These are phyloP conservation scores for Anneissia japonica DNA, from an alignment of 35 echinoderm and acorn worm genomes.

Conservation along the genomic window DNA sequence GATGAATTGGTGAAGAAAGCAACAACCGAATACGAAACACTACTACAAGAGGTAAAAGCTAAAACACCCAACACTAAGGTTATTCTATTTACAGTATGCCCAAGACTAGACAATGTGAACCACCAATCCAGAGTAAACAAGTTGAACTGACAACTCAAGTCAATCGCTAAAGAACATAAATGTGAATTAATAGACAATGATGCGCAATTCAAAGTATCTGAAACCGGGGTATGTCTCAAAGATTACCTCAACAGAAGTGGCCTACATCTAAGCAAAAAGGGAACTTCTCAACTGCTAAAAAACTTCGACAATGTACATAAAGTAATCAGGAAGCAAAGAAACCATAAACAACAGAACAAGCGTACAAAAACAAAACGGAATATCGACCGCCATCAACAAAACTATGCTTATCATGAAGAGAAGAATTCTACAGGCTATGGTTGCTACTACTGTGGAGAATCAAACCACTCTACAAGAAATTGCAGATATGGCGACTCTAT, in stretches of 20 bases:
- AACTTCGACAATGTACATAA: too few relatives aligned
- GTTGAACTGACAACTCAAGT: not conserved
- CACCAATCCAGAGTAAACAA: not conserved
- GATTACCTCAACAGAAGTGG: too few relatives aligned
- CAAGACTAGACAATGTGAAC: not conserved
- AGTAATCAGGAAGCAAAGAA: too few relatives aligned
- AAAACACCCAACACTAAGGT: not conserved
- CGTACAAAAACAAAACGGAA: too few relatives aligned
- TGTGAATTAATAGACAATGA: slow-evolving; percentile 1
- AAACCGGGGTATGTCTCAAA: too few relatives aligned
- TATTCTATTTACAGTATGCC: not conserved
- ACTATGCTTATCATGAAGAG: not conserved
- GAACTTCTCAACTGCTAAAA: too few relatives aligned
- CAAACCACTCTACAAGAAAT: not conserved
- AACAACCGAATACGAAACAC: not conserved
- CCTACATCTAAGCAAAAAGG: too few relatives aligned
- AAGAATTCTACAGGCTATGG: not conserved
- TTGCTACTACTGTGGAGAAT: slow-evolving; percentile 5
- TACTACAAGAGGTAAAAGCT: not conserved
- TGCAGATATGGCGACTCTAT: not conserved
- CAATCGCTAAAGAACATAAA: not conserved
- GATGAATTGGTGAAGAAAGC: too few relatives aligned
- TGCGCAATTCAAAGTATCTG: too few relatives aligned
- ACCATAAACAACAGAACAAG: too few relatives aligned
- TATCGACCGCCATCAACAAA: too few relatives aligned